Evolutionary conservation across 1,140 invertebrate genomes (phyloP).

Genomic region (Acromyrmex charruanus): DNA sequence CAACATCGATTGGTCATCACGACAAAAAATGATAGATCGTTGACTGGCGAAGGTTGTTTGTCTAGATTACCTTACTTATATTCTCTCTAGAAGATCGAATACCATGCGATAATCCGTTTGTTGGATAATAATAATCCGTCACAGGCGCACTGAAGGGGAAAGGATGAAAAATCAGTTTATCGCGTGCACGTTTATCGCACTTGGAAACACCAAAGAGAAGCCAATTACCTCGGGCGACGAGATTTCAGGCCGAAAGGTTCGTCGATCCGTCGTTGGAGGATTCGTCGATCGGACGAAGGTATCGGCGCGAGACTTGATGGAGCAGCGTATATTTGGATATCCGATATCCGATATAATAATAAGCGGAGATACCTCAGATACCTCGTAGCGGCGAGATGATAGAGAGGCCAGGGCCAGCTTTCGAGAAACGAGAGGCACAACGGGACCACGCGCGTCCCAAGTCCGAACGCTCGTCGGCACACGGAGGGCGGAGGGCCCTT

Average conservation of each 20-base stretch:
- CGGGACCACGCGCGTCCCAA: not conserved
- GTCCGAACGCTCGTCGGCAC: not conserved
- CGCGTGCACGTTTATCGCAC: conserved; percentile 4
- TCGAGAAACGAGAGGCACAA: not conserved
- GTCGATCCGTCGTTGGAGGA: not conserved
- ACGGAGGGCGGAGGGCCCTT: not conserved
- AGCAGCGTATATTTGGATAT: not conserved
- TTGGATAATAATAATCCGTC: not conserved
- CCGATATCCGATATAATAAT: not conserved
- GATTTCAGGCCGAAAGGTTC: not conserved
- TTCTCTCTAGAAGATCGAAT: not conserved
- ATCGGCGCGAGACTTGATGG: not conserved
- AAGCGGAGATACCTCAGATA: conserved; percentile 13
- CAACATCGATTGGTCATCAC: too few species aligned
- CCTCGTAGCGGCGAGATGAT: conserved; percentile 13
- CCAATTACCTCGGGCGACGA: not conserved
- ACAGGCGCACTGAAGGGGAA: not conserved
- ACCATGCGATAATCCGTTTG: not conserved
- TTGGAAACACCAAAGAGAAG: not conserved
- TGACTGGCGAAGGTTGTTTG: not conserved
- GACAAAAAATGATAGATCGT: not conserved
- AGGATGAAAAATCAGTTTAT: not conserved
- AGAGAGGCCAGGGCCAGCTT: not conserved
- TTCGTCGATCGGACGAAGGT: not conserved
- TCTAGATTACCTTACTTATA: not conserved